These are phyloP conservation scores for Zeugodacus cucurbitae DNA, from an alignment of 1,140 invertebrate genomes.

Conservation along the genomic window DNA sequence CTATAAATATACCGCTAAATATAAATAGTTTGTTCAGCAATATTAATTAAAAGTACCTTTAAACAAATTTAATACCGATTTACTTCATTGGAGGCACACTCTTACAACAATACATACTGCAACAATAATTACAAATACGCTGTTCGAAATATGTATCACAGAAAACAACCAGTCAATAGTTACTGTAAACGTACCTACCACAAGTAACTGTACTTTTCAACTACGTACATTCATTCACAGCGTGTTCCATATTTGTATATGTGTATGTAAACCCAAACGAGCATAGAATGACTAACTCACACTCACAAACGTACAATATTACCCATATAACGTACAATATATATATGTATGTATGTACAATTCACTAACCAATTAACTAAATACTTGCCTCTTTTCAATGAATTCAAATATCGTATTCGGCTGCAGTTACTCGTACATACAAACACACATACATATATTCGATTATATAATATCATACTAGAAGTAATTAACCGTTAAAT, in stretches of 20 bases:
- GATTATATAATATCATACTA: neutral
- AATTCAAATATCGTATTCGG: neutral
- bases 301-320: neutral
- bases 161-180: neutral
- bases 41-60: slow-evolving; percentile 22
- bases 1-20: neutral
- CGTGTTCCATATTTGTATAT: neutral
- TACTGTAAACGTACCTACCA: neutral
- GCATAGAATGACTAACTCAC: neutral
- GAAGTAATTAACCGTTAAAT: neutral
- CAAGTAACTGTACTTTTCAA: too few relatives aligned
- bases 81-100: slow-evolving; percentile 2
- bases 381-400: neutral
- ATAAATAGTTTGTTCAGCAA: slow-evolving; percentile 5
- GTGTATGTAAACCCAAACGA: neutral
- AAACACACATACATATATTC: neutral
- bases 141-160: neutral
- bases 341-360: neutral
- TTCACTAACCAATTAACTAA: neutral
- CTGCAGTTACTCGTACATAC: neutral
- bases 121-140: neutral
- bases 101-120: neutral
- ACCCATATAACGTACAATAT: too few relatives aligned
- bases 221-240: neutral
- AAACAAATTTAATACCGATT: neutral